Evolutionary conservation across 2,888 invertebrate genomes (phyloP).

Genomic region (Pristionchus mayeri): DNA sequence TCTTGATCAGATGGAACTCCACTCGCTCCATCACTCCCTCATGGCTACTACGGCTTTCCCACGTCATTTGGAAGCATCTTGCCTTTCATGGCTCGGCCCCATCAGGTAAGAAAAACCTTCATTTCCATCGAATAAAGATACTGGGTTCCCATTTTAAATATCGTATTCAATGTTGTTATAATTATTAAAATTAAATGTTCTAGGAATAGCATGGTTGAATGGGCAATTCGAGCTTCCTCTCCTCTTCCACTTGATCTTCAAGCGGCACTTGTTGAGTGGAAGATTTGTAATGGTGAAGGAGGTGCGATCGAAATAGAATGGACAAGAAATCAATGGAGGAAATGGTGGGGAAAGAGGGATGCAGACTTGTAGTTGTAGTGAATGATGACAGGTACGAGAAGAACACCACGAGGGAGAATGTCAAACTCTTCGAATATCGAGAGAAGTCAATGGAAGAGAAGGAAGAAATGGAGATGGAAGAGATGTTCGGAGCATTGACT

Average conservation of each 20-base stretch:
- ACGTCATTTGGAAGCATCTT: neutral
- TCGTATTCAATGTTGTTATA: too few species aligned
- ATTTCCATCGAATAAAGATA: too few species aligned
- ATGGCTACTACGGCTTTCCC: conserved; percentile 5
- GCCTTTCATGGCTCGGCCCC: neutral
- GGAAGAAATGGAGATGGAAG: conserved; percentile 56
- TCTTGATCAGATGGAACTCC: neutral
- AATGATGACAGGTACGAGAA: conserved; percentile 62
- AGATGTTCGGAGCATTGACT: conserved; percentile 29
- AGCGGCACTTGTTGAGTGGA: conserved; percentile 54
- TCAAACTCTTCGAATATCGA: conserved; percentile 67
- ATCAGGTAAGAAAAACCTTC: too few species aligned
- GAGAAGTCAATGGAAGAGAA: conserved; percentile 66
- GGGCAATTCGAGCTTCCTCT: conserved; percentile 55
- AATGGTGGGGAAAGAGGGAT: conserved; percentile 55
- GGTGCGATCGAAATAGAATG: conserved; percentile 58
- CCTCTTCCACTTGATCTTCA: conserved; percentile 62
- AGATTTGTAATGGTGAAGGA: conserved; percentile 19
- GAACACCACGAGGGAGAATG: conserved; percentile 58
- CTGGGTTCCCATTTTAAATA: too few species aligned
- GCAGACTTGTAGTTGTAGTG: too few species aligned
- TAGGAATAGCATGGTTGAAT: conserved; percentile 47
- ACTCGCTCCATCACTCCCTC: neutral
- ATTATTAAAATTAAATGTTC: conserved; percentile 21
- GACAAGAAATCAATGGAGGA: conserved; percentile 63